Base-by-base conservation (phyloP, 2,888 invertebrate genomes). In the Hyalella azteca region DNA sequence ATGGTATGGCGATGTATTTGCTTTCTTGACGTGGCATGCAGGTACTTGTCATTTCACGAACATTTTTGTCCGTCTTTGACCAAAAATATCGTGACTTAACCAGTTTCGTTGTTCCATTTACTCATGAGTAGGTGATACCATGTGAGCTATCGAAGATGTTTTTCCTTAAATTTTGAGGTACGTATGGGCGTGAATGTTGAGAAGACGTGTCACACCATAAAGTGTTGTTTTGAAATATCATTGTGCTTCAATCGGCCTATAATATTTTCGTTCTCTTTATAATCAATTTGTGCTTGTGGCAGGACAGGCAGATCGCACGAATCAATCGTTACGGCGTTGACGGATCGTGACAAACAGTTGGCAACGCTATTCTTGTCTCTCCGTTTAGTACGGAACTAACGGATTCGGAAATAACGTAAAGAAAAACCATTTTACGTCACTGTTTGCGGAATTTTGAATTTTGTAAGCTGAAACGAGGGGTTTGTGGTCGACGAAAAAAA, bases 71-170 rank as follows among this genome's bases (percentile, higher is more conserved):
- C n/a, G n/a, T n/a, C n/a, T n/a, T n/a, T n/a, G n/a, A n/a, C n/a
- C n/a, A n/a, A n/a, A n/a, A n/a, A n/a, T n/a, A n/a, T n/a, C n/a
- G n/a, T n/a, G n/a, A n/a, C n/a, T n/a, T n/a, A n/a, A n/a, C n/a
- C n/a, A n/a, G n/a, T n/a, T n/a, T n/a, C n/a, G n/a, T n/a, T n/a
- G n/a, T n/a, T n/a, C n/a, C n/a, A n/a, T 75, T 75, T 4, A 75
- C 26, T 40, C 75, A 4, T 15, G 75, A 41, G n/a, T 75, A 41
- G 22, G 75, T 15, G 13, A 75, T n/a, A 41, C 41, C 75, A 26
- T 75, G 75, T 5, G 41, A 41, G 40, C 75, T 75, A 11, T 40
- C 41, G 75, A 75, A 75, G 41, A 75, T 75, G 36, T 19, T 40
- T 5, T 36, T 39, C 9, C 75, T 19, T n/a, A n/a, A 9, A 9